Base-by-base conservation (phyloP, 2,888 invertebrate genomes). In the Drosophila planitibia region DNA sequence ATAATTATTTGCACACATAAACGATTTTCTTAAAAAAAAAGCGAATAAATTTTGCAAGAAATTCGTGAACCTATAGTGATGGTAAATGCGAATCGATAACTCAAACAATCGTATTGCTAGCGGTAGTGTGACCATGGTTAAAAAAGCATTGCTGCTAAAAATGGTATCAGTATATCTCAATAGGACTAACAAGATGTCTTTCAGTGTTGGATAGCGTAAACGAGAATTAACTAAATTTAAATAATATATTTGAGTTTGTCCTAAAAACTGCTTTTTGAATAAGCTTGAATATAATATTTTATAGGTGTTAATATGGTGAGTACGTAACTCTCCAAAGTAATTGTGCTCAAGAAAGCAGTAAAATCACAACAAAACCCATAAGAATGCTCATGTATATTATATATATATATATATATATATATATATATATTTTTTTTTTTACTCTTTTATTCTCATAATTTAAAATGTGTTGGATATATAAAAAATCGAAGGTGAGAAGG, bases 41-140 rank as follows among this genome's bases (percentile, higher is more conserved):
- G 19, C 33, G 54, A 70, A 35, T 58, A 59, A 79, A 68, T 58
- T 73, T 69, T 74, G 62, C 69, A 53, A 66, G 61, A 79, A 74
- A 66, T 74, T 53, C 57, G 54, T 61, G 67, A 65, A 64, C 52
- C 60, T 74, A 37, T 68, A 77, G 76, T 39, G 77, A 65, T 76
- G 76, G 41, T 63, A 39, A 41, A 49, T 33, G 44, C 25, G 7
- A 30, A 52, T 58, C 69, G 69, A 69, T 69, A 28, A 41, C 33
- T 51, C 39, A 41, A 32, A 28, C 49, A 41, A 55, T 55, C 55
- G 68, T 22, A 22, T 30, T 2, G 6, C 9, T 5, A 35, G 1
- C 14, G 12, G 19, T 25, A 2, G 41, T 69, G 69, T 69, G 70
- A n/a, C 69, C 69, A 30, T 51, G 12, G 3, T 33, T 16, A 7